Percentiles rank a stretch among this genome's conserved stretches.
These are phyloP conservation scores for Perca schrenkii DNA, from an alignment of 2,113 vertebrate genomes.

Conservation along the genomic window DNA sequence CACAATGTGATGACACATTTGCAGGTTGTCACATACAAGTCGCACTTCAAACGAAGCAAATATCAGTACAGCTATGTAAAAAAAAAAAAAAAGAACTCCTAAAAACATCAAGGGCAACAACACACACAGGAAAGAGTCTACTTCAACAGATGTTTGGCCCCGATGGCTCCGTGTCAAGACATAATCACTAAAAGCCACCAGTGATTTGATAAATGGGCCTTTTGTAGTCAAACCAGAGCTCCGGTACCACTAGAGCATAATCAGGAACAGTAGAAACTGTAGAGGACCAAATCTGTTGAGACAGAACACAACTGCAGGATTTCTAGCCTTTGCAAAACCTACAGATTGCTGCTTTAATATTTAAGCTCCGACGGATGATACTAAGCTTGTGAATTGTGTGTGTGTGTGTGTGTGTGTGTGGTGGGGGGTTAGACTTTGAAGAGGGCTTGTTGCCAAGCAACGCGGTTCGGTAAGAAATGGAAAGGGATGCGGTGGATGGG, in stretches of 20 bases:
- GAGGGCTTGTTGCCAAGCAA: slow-evolving; percentile 77
- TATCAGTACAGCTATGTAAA: no score
- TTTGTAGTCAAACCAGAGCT: background rate
- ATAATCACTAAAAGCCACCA: background rate
- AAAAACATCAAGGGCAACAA: no score
- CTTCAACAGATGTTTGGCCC: no score
- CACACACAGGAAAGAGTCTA: no score
- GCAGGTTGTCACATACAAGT: no score
- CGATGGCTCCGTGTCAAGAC: no score
- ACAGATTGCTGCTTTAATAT: slow-evolving; percentile 27
- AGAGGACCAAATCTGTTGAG: background rate
- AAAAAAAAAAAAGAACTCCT: no score
- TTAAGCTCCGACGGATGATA: slow-evolving; percentile 24
- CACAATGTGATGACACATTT: no score
- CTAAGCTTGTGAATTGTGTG: slow-evolving; percentile 19
- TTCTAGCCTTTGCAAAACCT: background rate
- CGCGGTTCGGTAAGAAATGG: slow-evolving; percentile 35
- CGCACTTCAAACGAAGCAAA: no score
- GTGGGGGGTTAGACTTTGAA: slow-evolving; percentile 52
- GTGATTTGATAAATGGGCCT: background rate
- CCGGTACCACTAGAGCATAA: background rate
- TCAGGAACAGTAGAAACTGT: background rate
- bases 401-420: background rate
- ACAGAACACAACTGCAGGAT: background rate
- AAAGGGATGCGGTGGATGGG: slow-evolving; percentile 9